Evolutionary conservation across 2,113 vertebrate genomes (phyloP), one percentile per base, ranked within the genome.

Genomic region (Cynocephalus volans): DNA sequence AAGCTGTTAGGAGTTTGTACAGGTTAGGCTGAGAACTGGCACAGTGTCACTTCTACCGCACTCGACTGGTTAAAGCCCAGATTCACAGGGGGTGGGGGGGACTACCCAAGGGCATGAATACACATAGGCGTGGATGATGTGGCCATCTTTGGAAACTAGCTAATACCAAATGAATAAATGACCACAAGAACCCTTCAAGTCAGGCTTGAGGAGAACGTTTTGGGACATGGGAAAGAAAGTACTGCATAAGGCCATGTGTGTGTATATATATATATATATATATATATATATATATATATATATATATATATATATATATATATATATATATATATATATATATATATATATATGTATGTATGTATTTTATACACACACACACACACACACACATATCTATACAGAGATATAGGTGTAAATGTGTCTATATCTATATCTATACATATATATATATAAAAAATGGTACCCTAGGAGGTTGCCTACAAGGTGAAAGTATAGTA

Each of bases 311-410:
- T n/a, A n/a, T n/a, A n/a, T n/a, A n/a, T n/a, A n/a, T n/a, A n/a
- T n/a, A n/a, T n/a, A n/a, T n/a, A n/a, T n/a, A n/a, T n/a, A n/a
- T n/a, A n/a, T n/a, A n/a, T n/a, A n/a, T n/a, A n/a, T n/a, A n/a
- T n/a, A n/a, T n/a, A n/a, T n/a, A n/a, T n/a, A n/a, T 0, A 18
- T 26, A 6, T 15, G 18, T 62, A n/a, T 36, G 2, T 36, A 4
- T 17, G 12, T 36, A 33, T 77, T 41, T 41, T 41, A 41, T 41
- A 41, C 41, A 41, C 4, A 41, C 41, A 41, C 41, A 41, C 41
- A 41, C 41, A 41, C 41, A 41, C 41, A 41, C 41, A 41, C 41
- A 41, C 41, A 41, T 41, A 41, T 41, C 41, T 41, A 41, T 41
- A 41, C 41, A 41, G 41, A 41, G 41, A 41, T 41, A 41, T 41